A percentile compares a stretch with the other conserved stretches of the same genome.
These are phyloP conservation scores for Sebastes wilsoni DNA, from an alignment of 2,797 vertebrate genomes.

Conservation along the genomic window DNA sequence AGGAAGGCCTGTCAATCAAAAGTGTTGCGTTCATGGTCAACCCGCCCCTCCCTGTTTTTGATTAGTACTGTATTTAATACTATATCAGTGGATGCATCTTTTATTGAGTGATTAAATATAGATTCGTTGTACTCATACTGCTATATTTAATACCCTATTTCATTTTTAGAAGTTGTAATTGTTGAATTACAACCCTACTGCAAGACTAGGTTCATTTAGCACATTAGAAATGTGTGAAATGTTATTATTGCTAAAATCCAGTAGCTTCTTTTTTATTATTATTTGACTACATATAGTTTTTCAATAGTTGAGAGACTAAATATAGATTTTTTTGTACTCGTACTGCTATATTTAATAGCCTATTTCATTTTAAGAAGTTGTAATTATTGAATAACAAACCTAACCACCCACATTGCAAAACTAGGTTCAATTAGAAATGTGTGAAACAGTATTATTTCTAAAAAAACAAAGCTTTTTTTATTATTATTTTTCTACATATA, in stretches of 20 bases:
- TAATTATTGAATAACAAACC: no score
- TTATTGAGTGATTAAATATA: background rate
- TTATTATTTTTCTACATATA: background rate
- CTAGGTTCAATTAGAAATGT: no score
- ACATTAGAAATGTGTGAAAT: background rate
- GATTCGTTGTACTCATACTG: background rate
- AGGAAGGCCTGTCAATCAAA: slow-evolving; percentile 71
- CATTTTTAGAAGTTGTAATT: background rate
- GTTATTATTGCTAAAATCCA: background rate
- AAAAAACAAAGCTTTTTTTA: no score
- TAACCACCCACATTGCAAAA: background rate
- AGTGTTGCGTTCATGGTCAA: slow-evolving; percentile 36
- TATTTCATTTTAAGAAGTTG: no score
- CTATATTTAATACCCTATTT: background rate
- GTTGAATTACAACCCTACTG: background rate
- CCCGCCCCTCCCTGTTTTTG: slow-evolving; percentile 14
- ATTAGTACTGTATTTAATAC: background rate
- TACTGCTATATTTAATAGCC: no score
- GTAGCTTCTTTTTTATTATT: no score
- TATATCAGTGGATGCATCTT: background rate
- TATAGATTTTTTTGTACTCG: no score
- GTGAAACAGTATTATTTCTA: no score
- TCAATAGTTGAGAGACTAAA: background rate
- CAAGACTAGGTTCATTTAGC: background rate
- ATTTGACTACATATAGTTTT: no score